Evolutionary conservation across 2,797 vertebrate species (phyloP), one percentile per base, ranked within the genome.

Genomic region (Sebastes elongatus): DNA sequence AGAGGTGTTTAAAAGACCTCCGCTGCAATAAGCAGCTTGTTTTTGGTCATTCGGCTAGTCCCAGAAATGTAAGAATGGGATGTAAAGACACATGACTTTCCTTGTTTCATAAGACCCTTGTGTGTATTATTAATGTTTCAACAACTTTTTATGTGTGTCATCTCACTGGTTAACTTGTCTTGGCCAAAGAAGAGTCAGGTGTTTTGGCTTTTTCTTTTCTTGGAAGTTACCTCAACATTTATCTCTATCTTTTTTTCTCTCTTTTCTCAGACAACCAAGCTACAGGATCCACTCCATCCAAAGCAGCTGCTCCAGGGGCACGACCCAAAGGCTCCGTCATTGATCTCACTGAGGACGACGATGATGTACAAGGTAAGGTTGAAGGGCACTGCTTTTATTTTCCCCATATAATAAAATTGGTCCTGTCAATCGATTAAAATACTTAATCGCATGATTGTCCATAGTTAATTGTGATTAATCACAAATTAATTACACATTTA

Each of bases 271-370:
- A 99, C 88, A 97, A 96, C 93, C 98, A 98, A 93, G 91, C 95
- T 57, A 74, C 93, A 83, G 96, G 92, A 91, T 86, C 94, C 80
- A 73, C 95, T 92, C 57, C 95, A 86, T 67, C 93, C 64, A 96
- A 96, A 96, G 94, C 85, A 42, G 77, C 93, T 81, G 88, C 78
- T 60, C 94, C 95, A 93, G 91, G 93, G 67, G 90, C 91, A 72
- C 97, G 97, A 87, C 91, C 96, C 76, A 95, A 97, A 86, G 96
- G 97, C 88, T 97, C 97, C 7, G 97, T 99, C 90, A 99, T 99
- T 65, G 99, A 99, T 91, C 97, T 99, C 80, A 99, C 99, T 3
- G 96, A 99, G 89, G 98, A 99, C 78, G 99, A 99, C 76, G 99
- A 99, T 80, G 99, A 99, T 46, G 97, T 96, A 9, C 95, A 95